Base-by-base conservation (phyloP, 2,888 invertebrate genomes). In the Serripes groenlandicus region DNA sequence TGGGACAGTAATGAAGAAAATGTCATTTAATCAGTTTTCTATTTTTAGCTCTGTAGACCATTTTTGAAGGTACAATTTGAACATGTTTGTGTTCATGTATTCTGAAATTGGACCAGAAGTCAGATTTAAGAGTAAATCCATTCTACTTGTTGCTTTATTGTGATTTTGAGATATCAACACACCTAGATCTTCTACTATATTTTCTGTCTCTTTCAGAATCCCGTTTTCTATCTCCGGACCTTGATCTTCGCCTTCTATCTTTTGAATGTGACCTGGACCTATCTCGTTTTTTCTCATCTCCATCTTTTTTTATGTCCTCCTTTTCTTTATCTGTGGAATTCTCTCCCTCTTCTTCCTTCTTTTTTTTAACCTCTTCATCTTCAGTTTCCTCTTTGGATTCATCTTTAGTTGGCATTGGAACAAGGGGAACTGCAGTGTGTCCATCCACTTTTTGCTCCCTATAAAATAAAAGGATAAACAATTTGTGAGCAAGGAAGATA, bases 191-290 rank as follows among this genome's bases (percentile, higher is more conserved):
- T 28, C 79, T 64, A 54, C 78, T 79, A n/a, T 82, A 78, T 70
- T 82, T 69, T 70, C 82, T 60, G 66, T 72, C 83, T 75, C 85
- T 35, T 26, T 85, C 58, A 77, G 74, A 34, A 66, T 85, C 49
- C 28, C 49, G 9, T 35, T 64, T 30, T 23, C 78, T 69, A 34
- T 82, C 81, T 21, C 62, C 42, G 37, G 75, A 86, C 79, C 82
- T 74, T 30, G 78, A 78, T 60, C 79, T 64, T 21, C 82, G 74
- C 35, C 84, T 78, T 56, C 85, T 73, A 34, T 88, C 86, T n/a
- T 75, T 73, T 26, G 87, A 88, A 73, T 85, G 84, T 66, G 90
- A 90, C 56, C 89, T 81, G 71, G 81, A 83, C 73, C 83, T 35
- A 37, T 66, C 66, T n/a, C 68, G 69, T 60, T 69, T 75, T 72